Base-by-base conservation (phyloP, 2,888 invertebrate genomes). In the Amphipoea oculea region DNA sequence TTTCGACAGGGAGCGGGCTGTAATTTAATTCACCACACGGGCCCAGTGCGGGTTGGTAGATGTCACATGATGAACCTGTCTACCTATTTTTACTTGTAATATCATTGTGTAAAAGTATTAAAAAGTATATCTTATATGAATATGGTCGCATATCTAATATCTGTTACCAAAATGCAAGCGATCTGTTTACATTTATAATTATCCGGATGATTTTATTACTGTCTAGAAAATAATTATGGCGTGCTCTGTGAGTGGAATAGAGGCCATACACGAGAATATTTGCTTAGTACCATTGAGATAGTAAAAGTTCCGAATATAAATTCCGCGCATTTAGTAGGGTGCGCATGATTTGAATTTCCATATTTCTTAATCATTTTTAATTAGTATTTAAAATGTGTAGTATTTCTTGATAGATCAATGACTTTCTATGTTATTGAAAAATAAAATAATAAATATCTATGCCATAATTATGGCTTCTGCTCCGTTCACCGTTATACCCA, bases 131-230 rank as follows among this genome's bases (percentile, higher is more conserved):
- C 76, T 83, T 72, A 29, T 69, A 76, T 62, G 67, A 86, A 79
- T 78, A 76, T 74, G 89, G 82, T 86, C 87, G 88, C 84, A 80
- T 88, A 82, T 77, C 74, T 81, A 75, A 81, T 74, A 88, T 89
- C 90, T 89, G 86, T 88, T 89, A 85, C 81, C 77, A 82, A 77
- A 88, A 79, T 83, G 72, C 81, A 78, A 82, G 89, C 85, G 85
- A 85, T 85, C 85, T 68, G 57, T 29, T 74, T 54, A 76, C 48
- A 65, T 63, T 82, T 48, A 48, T 40, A 36, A 11, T 73, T 40
- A 66, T 11, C 63, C 20, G 36, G 63, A 65, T 65, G 63, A 40
- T 20, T 40, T 36, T 62, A 36, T 63, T 17, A 63, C 63, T 3
- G 63, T 63, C 17, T 63, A 36, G 7, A 36, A 63, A 36, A 36